phyloP scores from a whole-genome alignment of 2,113 vertebrate species.

The Vimba vimba region DNA sequence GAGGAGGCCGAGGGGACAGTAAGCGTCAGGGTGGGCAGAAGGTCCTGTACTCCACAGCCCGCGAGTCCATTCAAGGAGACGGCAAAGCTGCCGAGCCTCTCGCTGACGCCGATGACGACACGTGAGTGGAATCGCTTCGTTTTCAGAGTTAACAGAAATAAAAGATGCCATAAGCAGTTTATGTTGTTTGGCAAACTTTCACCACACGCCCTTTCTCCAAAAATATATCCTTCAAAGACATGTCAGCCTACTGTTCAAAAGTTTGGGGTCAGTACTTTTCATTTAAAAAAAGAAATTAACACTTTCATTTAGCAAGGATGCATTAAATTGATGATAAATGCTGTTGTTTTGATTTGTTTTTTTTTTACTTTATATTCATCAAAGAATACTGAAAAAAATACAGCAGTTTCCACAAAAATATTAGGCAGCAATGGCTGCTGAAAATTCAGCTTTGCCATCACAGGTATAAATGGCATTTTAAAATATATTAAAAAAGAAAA shows the following conservation, averaged over 20 bases:
- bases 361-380: background rate
- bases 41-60: conserved; percentile 94
- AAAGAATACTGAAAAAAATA: background rate
- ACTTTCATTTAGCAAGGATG: background rate
- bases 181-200: background rate
- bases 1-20: conserved; percentile 77
- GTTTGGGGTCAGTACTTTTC: background rate
- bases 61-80: conserved; percentile 93
- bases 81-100: conserved; percentile 81
- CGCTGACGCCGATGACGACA: conserved; percentile 80
- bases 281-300: background rate
- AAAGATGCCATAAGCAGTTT: background rate
- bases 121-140: conserved; percentile 77
- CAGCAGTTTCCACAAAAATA: background rate
- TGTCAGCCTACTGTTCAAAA: background rate
- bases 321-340: background rate
- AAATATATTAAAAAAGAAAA: background rate
- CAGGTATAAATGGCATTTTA: background rate
- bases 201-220: background rate
- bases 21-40: conserved; percentile 85
- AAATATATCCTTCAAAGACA: background rate
- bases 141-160: background rate
- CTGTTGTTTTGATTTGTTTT: background rate
- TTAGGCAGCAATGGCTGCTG: background rate
- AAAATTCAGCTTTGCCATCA: background rate